These are phyloP conservation scores for Sebastes alutus DNA, from an alignment of 2,797 vertebrate genomes.

Conservation along the genomic window DNA sequence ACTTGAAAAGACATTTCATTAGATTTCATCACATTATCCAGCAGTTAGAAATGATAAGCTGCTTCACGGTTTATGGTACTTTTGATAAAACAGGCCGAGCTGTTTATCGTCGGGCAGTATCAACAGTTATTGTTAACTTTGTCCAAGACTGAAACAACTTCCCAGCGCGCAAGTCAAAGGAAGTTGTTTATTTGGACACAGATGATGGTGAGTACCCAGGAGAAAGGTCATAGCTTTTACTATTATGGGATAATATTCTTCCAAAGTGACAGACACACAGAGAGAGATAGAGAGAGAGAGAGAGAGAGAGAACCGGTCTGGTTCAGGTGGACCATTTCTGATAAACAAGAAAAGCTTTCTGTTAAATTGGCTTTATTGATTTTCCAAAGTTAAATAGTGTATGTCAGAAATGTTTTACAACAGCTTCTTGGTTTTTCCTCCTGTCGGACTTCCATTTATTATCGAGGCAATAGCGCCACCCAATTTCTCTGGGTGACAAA, in stretches of 20 bases:
- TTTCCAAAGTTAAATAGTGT: slow-evolving; percentile 46
- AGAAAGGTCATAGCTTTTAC: slow-evolving; percentile 41
- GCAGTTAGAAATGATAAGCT: neutral
- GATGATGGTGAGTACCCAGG: neutral
- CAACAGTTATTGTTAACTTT: neutral
- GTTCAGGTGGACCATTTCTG: slow-evolving; percentile 25
- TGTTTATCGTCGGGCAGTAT: neutral
- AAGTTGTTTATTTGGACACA: slow-evolving; percentile 23
- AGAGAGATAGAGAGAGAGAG: neutral
- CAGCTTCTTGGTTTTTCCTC: slow-evolving; percentile 19
- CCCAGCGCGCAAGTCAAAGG: neutral
- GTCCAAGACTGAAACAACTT: neutral
- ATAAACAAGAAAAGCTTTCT: slow-evolving; percentile 47
- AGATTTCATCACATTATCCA: neutral
- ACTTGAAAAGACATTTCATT: neutral
- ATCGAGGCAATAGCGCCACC: neutral
- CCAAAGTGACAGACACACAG: neutral
- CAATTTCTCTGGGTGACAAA: slow-evolving; percentile 7
- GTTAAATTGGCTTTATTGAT: slow-evolving; percentile 63
- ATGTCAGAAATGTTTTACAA: slow-evolving; percentile 64
- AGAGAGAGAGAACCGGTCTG: neutral
- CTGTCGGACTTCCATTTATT: slow-evolving; percentile 24
- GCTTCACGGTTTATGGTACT: neutral
- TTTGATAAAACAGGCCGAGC: neutral
- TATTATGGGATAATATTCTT: slow-evolving; percentile 22